Evolutionary conservation across 2,888 invertebrate species (phyloP), one percentile per base, ranked within the genome.

Genomic region (Schrankia costaestrigalis): DNA sequence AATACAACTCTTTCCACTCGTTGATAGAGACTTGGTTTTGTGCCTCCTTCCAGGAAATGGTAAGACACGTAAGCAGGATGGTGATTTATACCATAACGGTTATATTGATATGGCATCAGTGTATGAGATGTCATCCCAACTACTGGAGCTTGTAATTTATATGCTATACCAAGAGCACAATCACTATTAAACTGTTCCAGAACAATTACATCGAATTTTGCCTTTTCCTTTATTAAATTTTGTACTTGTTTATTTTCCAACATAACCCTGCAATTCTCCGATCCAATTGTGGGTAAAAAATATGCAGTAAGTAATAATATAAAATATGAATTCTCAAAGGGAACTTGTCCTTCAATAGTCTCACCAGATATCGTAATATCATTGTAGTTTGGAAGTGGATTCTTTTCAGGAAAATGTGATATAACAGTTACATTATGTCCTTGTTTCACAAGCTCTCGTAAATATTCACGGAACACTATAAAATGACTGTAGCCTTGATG

Each of bases 181-280:
- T 94, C 93, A 28, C 90, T 90, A 48, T 93, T 93, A 63, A 94
- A 94, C 33, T 90, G 90, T 71, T 95, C 94, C 31, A 91, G 78
- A 0, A 95, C 66, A 3, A 93, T 84, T 0, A 94, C 68, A 68
- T 95, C 94, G 57, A 90, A 94, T 26, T 89, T 89, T 3, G 78
- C 72, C 42, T 83, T 79, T 2, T 62, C 57, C 23, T 77, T 71
- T 8, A 87, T 56, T 15, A 89, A 61, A 33, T 66, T 34, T 52
- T 74, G 75, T 21, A 90, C 82, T 35, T 63, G 43, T 9, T 74
- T 48, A 40, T 81, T 78, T 5, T 57, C 64, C 11, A 89, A 46
- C 46, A 78, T 53, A 1, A 54, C 49, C 41, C 76, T 64, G 51
- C 90, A 90, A 31, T 72, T 70, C 3, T 74, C 47, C 11, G 50